phyloP scores from a whole-genome alignment of 2,113 vertebrate species.

The Cochlearius cochlearius region DNA sequence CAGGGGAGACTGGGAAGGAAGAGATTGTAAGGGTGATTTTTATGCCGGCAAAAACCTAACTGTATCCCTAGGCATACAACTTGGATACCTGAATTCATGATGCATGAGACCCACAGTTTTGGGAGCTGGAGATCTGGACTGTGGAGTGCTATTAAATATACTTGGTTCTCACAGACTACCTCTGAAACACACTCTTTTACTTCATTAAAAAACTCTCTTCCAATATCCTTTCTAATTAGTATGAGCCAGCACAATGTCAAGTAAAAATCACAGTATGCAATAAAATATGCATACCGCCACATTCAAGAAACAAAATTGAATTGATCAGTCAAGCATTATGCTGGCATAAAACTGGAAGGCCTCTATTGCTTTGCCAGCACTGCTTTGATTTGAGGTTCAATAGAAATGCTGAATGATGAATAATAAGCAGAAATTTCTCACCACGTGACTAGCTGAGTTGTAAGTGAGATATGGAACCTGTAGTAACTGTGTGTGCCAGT shows the following conservation, averaged over 20 bases:
- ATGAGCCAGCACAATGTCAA: neutral
- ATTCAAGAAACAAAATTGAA: conserved; percentile 28
- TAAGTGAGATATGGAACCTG: neutral
- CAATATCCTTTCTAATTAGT: neutral
- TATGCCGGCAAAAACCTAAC: neutral
- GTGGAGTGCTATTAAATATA: neutral
- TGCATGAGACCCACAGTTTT: neutral
- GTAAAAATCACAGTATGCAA: conserved; percentile 11
- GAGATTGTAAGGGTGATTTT: neutral
- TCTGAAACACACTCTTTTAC: neutral
- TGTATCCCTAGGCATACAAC: neutral
- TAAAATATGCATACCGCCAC: neutral
- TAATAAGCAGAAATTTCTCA: neutral
- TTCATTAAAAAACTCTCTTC: conserved; percentile 10
- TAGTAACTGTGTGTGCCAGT: neutral
- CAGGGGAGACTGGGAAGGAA: neutral
- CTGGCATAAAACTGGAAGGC: neutral
- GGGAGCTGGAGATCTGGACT: neutral
- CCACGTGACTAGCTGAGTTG: neutral
- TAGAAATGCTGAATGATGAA: conserved; percentile 20
- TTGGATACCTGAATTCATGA: neutral
- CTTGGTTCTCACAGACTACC: neutral
- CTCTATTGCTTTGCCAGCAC: conserved; percentile 12
- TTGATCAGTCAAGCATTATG: conserved; percentile 39
- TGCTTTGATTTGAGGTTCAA: conserved; percentile 23